These are phyloP conservation scores for Cephus nigrinus DNA, from an alignment of 2,888 invertebrate species.

Conservation along the genomic window DNA sequence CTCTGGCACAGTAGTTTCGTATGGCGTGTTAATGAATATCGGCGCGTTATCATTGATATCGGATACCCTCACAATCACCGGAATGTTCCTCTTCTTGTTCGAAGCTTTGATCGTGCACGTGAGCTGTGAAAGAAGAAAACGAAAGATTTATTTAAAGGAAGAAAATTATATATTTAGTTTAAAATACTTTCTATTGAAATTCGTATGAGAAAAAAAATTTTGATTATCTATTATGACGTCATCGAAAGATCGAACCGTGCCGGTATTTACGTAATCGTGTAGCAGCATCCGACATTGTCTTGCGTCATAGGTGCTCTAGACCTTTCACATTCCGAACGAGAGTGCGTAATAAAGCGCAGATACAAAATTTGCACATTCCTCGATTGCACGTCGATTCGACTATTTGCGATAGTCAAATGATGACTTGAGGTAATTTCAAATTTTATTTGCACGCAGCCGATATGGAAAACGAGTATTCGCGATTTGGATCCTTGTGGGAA, in stretches of 20 bases:
- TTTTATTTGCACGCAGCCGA: not conserved
- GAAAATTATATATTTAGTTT: not conserved
- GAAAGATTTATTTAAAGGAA: not conserved
- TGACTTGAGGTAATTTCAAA: not conserved
- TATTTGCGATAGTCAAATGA: not conserved
- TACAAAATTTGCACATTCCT: no score
- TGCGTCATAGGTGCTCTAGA: conserved; percentile 27
- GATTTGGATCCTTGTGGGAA: not conserved
- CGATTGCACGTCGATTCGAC: no score
- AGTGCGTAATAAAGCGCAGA: conserved; percentile 30
- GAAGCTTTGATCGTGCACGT: conserved; percentile 85
- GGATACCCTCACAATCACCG: conserved; percentile 88
- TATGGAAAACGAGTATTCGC: not conserved
- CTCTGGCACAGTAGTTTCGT: conserved; percentile 87
- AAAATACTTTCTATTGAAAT: not conserved
- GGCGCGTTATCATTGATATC: conserved; percentile 93
- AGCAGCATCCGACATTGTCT: conserved; percentile 18
- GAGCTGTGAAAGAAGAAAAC: conserved; percentile 71
- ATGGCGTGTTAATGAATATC: conserved; percentile 84
- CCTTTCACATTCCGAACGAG: conserved; percentile 41
- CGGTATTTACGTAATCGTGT: conserved; percentile 2
- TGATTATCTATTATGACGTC: not conserved
- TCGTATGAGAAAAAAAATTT: not conserved
- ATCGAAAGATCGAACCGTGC: not conserved
- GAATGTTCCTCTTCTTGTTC: conserved; percentile 85